phyloP scores from a whole-genome alignment of 2,888 invertebrate genomes.

The Villa cingulata region DNA sequence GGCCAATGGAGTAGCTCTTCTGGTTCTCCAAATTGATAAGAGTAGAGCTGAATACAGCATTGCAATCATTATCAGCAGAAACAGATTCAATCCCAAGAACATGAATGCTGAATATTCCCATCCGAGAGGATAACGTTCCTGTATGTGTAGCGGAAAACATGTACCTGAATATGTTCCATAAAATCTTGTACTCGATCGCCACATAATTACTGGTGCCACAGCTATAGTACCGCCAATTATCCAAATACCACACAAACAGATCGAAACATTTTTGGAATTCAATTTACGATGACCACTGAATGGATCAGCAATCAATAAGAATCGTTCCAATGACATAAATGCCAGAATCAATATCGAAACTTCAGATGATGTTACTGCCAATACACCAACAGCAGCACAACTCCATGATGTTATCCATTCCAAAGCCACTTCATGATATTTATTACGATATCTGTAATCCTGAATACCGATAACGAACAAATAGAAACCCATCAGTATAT shows the following conservation, averaged over 20 bases:
- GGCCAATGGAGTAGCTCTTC: slow-evolving; percentile 44
- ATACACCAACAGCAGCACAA: slow-evolving; percentile 47
- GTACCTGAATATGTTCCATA: slow-evolving; percentile 51
- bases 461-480: slow-evolving; percentile 46
- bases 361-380: slow-evolving; percentile 54
- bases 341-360: slow-evolving; percentile 54
- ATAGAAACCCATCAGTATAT: slow-evolving; percentile 55
- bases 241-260: slow-evolving; percentile 46
- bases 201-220: slow-evolving; percentile 47
- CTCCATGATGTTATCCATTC: slow-evolving; percentile 52
- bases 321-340: slow-evolving; percentile 56
- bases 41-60: slow-evolving; percentile 48
- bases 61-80: slow-evolving; percentile 43
- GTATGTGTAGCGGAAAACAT: slow-evolving; percentile 57
- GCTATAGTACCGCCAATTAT: slow-evolving; percentile 44
- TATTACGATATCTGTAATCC: slow-evolving; percentile 43
- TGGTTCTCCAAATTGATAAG: slow-evolving; percentile 47
- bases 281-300: slow-evolving; percentile 42
- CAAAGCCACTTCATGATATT: slow-evolving; percentile 43
- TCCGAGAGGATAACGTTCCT: slow-evolving; percentile 49
- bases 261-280: slow-evolving; percentile 40
- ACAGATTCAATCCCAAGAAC: slow-evolving; percentile 50
- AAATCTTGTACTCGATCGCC: slow-evolving; percentile 45
- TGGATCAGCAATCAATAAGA: slow-evolving; percentile 47
- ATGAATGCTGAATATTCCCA: slow-evolving; percentile 61